Evolutionary conservation across 1,140 invertebrate genomes (phyloP).

Genomic region (Pinna nobilis): DNA sequence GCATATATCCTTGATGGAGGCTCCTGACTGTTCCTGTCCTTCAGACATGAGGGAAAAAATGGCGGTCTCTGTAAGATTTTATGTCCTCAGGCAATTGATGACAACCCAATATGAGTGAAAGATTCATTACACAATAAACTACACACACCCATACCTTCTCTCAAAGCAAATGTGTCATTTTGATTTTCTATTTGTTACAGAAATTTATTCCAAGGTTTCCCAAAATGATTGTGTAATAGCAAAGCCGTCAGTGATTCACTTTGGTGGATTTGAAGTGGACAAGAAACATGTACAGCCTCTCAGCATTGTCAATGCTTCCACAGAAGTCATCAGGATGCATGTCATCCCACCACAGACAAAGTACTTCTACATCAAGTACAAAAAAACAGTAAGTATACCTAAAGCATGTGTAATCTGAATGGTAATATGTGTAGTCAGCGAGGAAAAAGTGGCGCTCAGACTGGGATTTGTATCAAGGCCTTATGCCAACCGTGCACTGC

Average conservation of each 20-base stretch:
- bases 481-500: too few relatives aligned
- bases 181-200: constrained; percentile 55
- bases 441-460: not conserved
- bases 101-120: too few relatives aligned
- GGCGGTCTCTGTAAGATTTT: too few relatives aligned
- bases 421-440: not conserved
- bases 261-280: constrained; percentile 72
- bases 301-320: constrained; percentile 70
- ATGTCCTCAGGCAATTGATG: too few relatives aligned
- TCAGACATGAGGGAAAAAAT: too few relatives aligned
- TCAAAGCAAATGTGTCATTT: not conserved
- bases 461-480: too few relatives aligned
- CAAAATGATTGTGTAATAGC: constrained; percentile 69
- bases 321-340: constrained; percentile 71
- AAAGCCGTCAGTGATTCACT: constrained; percentile 69
- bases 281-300: constrained; percentile 63
- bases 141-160: too few relatives aligned
- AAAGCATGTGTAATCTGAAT: too few relatives aligned
- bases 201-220: constrained; percentile 71
- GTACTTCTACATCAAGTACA: constrained; percentile 73
- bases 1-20: too few relatives aligned
- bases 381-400: constrained; percentile 66
- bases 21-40: too few relatives aligned
- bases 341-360: constrained; percentile 74
- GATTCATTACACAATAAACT: too few relatives aligned